phyloP scores from a whole-genome alignment of 2,797 vertebrate genomes.

The Malurus leucopterus region DNA sequence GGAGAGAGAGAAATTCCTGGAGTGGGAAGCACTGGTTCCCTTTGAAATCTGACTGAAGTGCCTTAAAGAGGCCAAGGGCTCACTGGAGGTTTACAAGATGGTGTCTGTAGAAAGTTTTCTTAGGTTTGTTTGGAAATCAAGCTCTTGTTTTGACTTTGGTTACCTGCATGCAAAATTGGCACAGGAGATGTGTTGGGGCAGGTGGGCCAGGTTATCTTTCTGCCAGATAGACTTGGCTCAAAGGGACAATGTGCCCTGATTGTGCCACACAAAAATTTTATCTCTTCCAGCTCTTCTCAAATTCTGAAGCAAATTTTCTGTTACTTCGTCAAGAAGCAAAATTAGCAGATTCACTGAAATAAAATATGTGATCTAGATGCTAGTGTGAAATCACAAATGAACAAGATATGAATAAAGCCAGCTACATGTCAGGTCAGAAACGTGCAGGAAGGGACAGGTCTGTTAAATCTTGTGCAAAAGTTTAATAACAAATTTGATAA shows the following conservation, averaged over 20 bases:
- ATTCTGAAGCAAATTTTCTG: background rate
- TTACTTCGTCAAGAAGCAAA: background rate
- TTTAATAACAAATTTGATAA: background rate
- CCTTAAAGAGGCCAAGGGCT: background rate
- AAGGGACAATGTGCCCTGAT: background rate
- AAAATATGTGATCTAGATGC: background rate
- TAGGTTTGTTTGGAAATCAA: background rate
- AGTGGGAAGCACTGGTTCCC: background rate
- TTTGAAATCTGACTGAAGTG: background rate
- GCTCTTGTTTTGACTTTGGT: background rate
- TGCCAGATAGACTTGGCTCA: background rate
- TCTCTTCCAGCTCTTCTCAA: background rate
- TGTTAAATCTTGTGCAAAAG: background rate
- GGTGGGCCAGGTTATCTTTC: background rate
- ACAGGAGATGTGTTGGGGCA: fast-evolving
- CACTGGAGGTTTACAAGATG: background rate
- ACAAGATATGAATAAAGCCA: background rate
- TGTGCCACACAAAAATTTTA: background rate
- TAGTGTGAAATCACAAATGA: background rate
- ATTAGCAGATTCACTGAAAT: background rate
- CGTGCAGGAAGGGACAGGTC: background rate
- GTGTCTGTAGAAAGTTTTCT: background rate
- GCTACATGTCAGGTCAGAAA: background rate
- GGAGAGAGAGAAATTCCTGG: background rate
- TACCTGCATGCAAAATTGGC: background rate